Percentiles rank a stretch among this genome's conserved stretches.
phyloP scores from a whole-genome alignment of 1,140 invertebrate genomes.

The Megalopta genalis region DNA sequence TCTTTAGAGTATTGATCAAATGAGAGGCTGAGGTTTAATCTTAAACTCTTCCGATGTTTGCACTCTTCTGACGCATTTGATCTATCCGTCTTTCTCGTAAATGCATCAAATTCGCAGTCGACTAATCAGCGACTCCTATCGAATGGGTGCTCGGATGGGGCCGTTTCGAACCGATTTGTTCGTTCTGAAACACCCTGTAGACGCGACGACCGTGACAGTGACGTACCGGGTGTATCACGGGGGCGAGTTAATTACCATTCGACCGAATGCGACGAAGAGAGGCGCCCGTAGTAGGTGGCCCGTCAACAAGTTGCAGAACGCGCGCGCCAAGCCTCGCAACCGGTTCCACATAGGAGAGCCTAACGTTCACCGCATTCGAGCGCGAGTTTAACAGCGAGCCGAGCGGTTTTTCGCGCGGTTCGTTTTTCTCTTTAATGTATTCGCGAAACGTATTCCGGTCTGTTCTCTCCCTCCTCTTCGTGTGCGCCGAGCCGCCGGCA shows the following conservation, averaged over 20 bases:
- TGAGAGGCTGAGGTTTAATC: too few relatives aligned
- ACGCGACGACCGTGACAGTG: slow-evolving; percentile 2
- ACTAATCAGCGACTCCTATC: too few relatives aligned
- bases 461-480: too few relatives aligned
- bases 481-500: too few relatives aligned
- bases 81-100: too few relatives aligned
- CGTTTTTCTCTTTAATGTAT: slow-evolving; percentile 13
- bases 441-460: background rate
- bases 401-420: background rate
- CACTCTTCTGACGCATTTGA: too few relatives aligned
- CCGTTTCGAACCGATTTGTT: too few relatives aligned
- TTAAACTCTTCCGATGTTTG: too few relatives aligned
- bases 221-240: background rate
- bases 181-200: too few relatives aligned
- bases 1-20: too few relatives aligned
- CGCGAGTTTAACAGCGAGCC: slow-evolving; percentile 20
- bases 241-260: slow-evolving; percentile 16
- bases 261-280: slow-evolving; percentile 16
- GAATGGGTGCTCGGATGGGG: too few relatives aligned
- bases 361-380: slow-evolving; percentile 18
- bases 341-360: slow-evolving; percentile 28
- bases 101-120: too few relatives aligned
- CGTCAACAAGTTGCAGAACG: slow-evolving; percentile 30
- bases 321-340: slow-evolving; percentile 11
- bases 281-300: slow-evolving; percentile 38